Base-by-base conservation (phyloP, 2,797 vertebrate species). In the Cottoperca gobio region DNA sequence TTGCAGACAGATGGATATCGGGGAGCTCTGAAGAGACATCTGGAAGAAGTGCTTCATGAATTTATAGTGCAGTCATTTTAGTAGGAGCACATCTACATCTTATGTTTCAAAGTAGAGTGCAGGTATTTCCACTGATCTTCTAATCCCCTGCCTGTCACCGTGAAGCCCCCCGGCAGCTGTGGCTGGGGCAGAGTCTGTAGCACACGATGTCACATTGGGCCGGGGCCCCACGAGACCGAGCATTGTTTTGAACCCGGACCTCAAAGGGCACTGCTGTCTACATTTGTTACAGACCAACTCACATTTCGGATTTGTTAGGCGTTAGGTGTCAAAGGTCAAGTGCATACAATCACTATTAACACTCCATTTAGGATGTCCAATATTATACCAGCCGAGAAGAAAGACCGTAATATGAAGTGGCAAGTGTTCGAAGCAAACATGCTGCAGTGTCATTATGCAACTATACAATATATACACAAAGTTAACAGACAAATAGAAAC, bases 131-230 rank as follows among this genome's bases (percentile, higher is more conserved):
- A 55, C 10, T 59, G 52, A 70, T 33, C 48, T 66, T 33, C 59
- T 50, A 39, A 53, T 28, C 61, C 75, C 46, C 21, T 67, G 60
- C 69, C 1, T 64, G 76, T 71, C 35, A 49, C 68, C 0, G 0
- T 13, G 73, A 73, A 53, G 23, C 61, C 53, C 64, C 28, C 54
- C 33, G n/a, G 66, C 83, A 74, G 75, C 83, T 63, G 80, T 45
- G 71, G 57, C 16, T 6, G 46, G 17, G 45, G 24, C 64, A 33
- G 54, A 52, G 52, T 37, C 42, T 24, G 1, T 5, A 10, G 21
- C 33, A 68, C 59, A 42, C 53, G 39, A 70, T 60, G 59, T 53
- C 54, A 78, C 58, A 60, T 50, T 23, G 19, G 19, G 14, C 21
- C 10, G 1, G 39, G 37, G 43, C 55, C 8, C 33, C 13, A 10